A percentile compares a stretch with the other conserved stretches of the same genome.
Evolutionary conservation across 2,113 vertebrate species (phyloP).

Genomic region (Aphelocoma coerulescens): DNA sequence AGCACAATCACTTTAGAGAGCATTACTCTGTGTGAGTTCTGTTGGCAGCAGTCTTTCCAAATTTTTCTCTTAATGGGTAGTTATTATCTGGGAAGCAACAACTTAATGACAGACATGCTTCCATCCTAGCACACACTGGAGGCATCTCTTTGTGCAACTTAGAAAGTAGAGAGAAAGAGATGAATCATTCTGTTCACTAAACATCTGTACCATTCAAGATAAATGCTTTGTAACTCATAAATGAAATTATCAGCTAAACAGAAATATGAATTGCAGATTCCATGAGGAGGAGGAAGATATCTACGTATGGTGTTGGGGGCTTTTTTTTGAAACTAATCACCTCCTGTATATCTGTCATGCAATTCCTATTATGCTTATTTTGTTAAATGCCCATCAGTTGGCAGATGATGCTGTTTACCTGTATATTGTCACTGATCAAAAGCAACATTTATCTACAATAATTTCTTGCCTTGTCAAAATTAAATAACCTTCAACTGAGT

Average conservation of each 20-base stretch:
- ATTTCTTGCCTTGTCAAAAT: background rate
- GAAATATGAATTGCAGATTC: background rate
- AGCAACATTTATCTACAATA: background rate
- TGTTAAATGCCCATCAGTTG: background rate
- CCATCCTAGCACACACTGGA: background rate
- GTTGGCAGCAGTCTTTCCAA: slow-evolving; percentile 18
- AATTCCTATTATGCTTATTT: background rate
- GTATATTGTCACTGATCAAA: background rate
- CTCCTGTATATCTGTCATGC: background rate
- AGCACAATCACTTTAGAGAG: background rate
- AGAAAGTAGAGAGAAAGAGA: slow-evolving; percentile 39
- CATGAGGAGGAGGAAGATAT: background rate
- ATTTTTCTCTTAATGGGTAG: slow-evolving; percentile 19
- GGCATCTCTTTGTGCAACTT: slow-evolving; percentile 35
- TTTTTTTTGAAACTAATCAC: background rate
- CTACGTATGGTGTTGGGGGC: background rate
- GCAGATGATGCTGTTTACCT: background rate
- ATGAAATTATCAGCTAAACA: slow-evolving; percentile 25
- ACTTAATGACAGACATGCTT: slow-evolving; percentile 37
- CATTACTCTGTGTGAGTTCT: background rate
- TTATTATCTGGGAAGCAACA: slow-evolving; percentile 49
- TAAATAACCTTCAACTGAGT: background rate
- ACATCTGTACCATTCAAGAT: slow-evolving; percentile 64
- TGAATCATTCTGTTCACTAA: slow-evolving; percentile 44
- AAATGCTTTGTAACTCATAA: slow-evolving; percentile 45